Conservation (phyloP, 92 coral and sea anemone genomes). For the Bergia puertoricense region DNA sequence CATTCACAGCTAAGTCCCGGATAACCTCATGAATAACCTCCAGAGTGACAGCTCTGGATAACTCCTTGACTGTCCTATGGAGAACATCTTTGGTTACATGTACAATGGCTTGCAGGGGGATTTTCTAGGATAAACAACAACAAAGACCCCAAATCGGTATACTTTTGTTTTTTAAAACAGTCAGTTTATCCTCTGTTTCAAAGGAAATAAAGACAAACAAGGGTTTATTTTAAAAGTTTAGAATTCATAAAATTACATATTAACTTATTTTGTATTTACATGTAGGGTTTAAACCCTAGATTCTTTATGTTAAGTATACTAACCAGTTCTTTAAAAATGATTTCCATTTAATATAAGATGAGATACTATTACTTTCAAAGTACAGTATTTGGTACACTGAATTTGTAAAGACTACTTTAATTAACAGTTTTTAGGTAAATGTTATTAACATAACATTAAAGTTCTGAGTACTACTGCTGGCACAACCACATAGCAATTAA, state of each 20-base stretch:
- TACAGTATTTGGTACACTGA: no score
- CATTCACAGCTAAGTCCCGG: constrained; percentile 66
- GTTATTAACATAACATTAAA: no score
- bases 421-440: no score
- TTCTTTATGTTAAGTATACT: no score
- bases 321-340: background rate
- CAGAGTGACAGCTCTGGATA: constrained; percentile 59
- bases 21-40: constrained; percentile 70
- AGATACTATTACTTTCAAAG: no score
- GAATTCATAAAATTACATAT: background rate
- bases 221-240: background rate
- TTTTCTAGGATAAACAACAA: constrained; percentile 79
- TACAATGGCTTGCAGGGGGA: constrained; percentile 77
- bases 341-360: no score
- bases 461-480: no score
- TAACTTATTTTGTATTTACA: no score
- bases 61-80: constrained; percentile 59
- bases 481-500: no score
- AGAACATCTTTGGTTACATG: constrained; percentile 70
- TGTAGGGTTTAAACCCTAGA: no score
- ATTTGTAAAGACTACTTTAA: no score
- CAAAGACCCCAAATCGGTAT: constrained; percentile 62
- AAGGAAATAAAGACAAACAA: no score
- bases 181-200: background rate
- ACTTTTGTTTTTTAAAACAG: background rate